Evolutionary conservation across 92 coral and sea anemone species (phyloP).

Genomic region (Actinostola sp.): DNA sequence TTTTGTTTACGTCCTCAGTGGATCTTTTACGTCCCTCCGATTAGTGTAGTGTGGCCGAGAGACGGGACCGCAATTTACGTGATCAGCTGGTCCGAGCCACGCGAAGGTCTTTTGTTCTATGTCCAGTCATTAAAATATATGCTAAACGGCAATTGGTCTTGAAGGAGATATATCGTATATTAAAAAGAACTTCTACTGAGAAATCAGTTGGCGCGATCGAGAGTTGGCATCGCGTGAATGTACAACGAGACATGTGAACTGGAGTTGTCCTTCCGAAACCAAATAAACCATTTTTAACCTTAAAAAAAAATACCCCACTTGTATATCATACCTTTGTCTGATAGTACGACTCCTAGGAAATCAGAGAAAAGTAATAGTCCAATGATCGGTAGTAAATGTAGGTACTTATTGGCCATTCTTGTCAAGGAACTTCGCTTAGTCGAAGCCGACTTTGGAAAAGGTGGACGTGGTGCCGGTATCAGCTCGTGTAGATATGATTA

Average conservation of each 20-base stretch:
- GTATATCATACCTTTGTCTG: slow-evolving; percentile 32
- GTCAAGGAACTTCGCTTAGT: slow-evolving; percentile 16
- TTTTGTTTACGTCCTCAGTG: too few relatives aligned
- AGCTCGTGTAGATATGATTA: too few relatives aligned
- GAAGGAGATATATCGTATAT: not conserved
- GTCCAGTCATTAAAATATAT: too few relatives aligned
- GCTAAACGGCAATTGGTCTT: too few relatives aligned
- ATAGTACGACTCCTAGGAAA: slow-evolving; percentile 11
- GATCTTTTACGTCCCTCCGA: too few relatives aligned
- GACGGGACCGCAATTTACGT: too few relatives aligned
- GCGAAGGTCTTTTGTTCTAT: too few relatives aligned
- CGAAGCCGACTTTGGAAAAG: slow-evolving; percentile 16
- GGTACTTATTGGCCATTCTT: slow-evolving; percentile 15
- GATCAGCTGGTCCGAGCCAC: too few relatives aligned
- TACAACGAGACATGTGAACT: not conserved
- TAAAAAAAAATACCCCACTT: not conserved
- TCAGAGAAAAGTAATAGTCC: slow-evolving; percentile 22
- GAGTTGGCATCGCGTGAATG: slow-evolving; percentile 20
- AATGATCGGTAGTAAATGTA: slow-evolving; percentile 5
- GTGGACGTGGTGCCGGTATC: too few relatives aligned
- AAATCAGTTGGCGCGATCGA: not conserved
- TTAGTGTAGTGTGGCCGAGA: too few relatives aligned
- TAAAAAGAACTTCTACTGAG: slow-evolving; percentile 1
- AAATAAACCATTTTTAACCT: not conserved
- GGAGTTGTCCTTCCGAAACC: not conserved